Evolutionary conservation across 2,888 invertebrate genomes (phyloP).

Genomic region (Macrosoma leucophasiata): DNA sequence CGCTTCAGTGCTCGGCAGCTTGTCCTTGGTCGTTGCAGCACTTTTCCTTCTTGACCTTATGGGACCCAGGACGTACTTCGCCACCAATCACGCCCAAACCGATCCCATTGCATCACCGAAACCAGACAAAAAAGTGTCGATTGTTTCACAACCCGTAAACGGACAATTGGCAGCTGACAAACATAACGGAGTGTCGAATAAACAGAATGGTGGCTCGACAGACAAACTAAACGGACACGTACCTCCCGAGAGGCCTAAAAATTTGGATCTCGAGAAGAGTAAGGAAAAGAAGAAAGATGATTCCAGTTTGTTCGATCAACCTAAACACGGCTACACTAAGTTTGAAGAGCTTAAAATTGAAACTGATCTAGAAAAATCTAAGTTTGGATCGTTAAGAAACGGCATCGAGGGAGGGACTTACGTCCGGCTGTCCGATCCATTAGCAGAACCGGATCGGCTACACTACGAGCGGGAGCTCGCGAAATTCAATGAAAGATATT

Average conservation of each 20-base stretch:
- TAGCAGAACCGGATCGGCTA: slow-evolving; percentile 49
- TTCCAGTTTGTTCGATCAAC: slow-evolving; percentile 38
- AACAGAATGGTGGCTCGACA: no score
- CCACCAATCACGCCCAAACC: slow-evolving; percentile 58
- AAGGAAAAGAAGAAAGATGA: slow-evolving; percentile 41
- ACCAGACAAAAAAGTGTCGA: slow-evolving; percentile 51
- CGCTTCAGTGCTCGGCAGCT: slow-evolving; percentile 80
- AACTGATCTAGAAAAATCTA: slow-evolving; percentile 55
- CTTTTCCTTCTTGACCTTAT: slow-evolving; percentile 81
- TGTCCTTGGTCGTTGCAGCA: slow-evolving; percentile 80
- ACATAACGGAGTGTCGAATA: slow-evolving; percentile 34
- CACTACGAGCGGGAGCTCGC: slow-evolving; percentile 65
- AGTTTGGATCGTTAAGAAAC: slow-evolving; percentile 63
- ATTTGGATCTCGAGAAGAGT: slow-evolving; percentile 48
- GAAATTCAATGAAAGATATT: slow-evolving; percentile 64
- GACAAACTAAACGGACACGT: slow-evolving; percentile 43
- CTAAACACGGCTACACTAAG: slow-evolving; percentile 43
- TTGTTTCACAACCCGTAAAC: slow-evolving; percentile 39
- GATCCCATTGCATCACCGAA: slow-evolving; percentile 45
- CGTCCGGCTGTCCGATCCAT: slow-evolving; percentile 55
- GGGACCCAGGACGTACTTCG: slow-evolving; percentile 68
- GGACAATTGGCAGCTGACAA: slow-evolving; percentile 36
- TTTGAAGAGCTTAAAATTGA: slow-evolving; percentile 40
- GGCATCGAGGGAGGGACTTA: slow-evolving; percentile 60
- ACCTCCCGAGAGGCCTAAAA: slow-evolving; percentile 51